Conservation (phyloP, 2,113 vertebrate species). For the Prionailurus bengalensis region DNA sequence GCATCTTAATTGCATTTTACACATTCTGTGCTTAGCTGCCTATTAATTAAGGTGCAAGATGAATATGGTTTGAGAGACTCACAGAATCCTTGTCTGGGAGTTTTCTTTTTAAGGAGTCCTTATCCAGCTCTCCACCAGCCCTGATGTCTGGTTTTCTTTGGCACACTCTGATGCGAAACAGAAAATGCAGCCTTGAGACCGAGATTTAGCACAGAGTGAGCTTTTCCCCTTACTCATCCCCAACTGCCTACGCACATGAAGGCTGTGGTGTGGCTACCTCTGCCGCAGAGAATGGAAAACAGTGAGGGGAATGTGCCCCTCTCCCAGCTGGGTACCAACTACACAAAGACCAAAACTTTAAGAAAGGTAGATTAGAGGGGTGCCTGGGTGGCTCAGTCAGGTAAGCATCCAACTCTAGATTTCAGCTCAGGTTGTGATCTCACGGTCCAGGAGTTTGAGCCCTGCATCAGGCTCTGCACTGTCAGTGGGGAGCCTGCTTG, state of each 20-base stretch:
- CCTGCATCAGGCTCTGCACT: no score
- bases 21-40: constrained; percentile 40
- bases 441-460: no score
- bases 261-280: not conserved
- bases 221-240: not conserved
- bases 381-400: no score
- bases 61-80: not conserved
- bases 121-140: not conserved
- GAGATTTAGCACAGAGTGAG: not conserved
- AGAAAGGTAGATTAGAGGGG: not conserved
- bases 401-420: no score
- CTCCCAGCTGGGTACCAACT: not conserved
- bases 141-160: not conserved
- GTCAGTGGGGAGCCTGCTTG: no score
- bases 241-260: not conserved
- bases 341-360: not conserved
- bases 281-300: not conserved
- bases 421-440: no score
- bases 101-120: constrained; percentile 27
- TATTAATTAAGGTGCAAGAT: constrained; percentile 70
- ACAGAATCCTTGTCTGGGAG: not conserved
- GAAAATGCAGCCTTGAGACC: not conserved
- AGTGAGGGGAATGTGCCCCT: not conserved
- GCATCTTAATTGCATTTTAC: constrained; percentile 47
- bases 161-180: not conserved